Conservation (phyloP, 2,113 vertebrate genomes). For the Rhea americana region DNA sequence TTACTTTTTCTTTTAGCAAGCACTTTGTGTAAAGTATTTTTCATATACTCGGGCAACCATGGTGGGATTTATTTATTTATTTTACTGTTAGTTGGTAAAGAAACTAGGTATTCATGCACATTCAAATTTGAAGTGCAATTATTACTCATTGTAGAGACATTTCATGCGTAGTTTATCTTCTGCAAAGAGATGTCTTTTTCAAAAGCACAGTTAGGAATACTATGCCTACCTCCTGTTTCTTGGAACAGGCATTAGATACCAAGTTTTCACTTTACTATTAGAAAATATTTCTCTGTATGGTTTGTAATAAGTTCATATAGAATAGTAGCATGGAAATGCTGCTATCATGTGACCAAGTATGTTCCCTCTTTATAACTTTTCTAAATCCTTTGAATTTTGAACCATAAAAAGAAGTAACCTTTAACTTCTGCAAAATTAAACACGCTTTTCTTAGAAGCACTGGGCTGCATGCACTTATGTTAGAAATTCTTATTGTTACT, state of each 20-base stretch:
- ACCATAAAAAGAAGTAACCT: background rate
- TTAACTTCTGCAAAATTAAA: background rate
- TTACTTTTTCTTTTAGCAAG: background rate
- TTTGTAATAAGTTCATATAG: background rate
- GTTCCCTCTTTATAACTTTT: background rate
- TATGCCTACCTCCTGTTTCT: background rate
- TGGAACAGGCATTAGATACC: background rate
- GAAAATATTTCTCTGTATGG: background rate
- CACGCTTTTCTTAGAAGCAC: background rate
- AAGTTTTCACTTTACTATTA: background rate
- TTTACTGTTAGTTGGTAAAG: background rate
- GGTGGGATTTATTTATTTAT: too few species aligned
- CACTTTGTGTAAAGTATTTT: background rate
- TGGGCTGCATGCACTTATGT: background rate
- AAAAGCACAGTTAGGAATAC: background rate
- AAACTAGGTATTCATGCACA: background rate
- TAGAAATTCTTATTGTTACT: background rate
- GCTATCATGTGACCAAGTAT: background rate
- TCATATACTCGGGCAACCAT: background rate
- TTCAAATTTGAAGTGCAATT: background rate
- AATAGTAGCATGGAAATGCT: background rate
- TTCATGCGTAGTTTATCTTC: background rate
- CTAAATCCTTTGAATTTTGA: background rate
- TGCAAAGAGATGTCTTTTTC: background rate
- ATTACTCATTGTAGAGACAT: background rate